These are phyloP conservation scores for Centroberyx gerrardi DNA, from an alignment of 2,797 vertebrate species.

Conservation along the genomic window DNA sequence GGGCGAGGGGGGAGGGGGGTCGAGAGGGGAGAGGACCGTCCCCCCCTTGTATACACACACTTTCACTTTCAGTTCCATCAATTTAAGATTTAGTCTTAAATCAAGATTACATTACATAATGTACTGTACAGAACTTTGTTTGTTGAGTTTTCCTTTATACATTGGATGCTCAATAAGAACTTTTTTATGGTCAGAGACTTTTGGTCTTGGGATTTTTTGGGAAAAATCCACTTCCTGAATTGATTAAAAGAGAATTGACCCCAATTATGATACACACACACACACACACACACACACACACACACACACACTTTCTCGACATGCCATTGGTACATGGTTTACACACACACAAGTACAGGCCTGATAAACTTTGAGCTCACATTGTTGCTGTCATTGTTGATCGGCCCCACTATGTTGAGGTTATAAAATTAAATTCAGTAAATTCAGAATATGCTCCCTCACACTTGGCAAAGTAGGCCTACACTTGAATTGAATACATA, in stretches of 20 bases:
- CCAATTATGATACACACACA: not conserved
- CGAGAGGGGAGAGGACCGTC: constrained; percentile 34
- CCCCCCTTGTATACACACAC: constrained; percentile 16
- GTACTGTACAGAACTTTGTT: not conserved
- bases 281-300: not conserved
- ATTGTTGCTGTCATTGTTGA: too few species aligned
- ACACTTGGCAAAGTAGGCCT: too few species aligned
- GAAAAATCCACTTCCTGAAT: too few species aligned
- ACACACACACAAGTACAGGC: not conserved
- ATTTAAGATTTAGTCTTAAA: constrained; percentile 20
- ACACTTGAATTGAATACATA: too few species aligned
- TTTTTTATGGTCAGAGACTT: too few species aligned
- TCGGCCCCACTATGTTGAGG: too few species aligned
- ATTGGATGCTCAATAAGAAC: not conserved
- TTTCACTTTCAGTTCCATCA: not conserved
- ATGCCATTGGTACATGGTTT: not conserved
- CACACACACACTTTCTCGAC: not conserved
- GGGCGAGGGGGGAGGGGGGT: constrained; percentile 63
- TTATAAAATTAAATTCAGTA: too few species aligned
- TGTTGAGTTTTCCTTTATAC: not conserved
- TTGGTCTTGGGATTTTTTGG: too few species aligned
- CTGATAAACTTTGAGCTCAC: too few species aligned
- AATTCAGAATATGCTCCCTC: too few species aligned
- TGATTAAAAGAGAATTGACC: not conserved
- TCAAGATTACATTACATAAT: constrained; percentile 4